Conservation (phyloP, 2,113 vertebrate species). For the Corvus cornix region DNA sequence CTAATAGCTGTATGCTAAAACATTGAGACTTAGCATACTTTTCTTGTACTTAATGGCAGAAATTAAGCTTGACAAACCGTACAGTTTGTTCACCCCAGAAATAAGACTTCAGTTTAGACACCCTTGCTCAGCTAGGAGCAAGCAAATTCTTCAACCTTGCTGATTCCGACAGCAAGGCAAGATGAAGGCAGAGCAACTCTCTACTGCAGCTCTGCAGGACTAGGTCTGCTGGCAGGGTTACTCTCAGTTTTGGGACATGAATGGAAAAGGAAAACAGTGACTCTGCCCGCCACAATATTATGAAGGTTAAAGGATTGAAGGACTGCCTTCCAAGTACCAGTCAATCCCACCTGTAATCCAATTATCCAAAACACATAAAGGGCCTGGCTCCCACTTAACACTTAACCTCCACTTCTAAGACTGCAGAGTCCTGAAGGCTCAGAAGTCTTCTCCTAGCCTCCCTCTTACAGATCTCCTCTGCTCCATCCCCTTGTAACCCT, state of each 20-base stretch:
- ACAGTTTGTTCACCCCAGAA: background rate
- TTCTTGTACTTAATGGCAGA: background rate
- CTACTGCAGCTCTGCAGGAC: background rate
- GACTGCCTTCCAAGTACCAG: background rate
- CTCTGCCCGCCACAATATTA: background rate
- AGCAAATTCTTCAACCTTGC: background rate
- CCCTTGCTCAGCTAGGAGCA: background rate
- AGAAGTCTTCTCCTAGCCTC: no score
- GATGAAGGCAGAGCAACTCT: background rate
- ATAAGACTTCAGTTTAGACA: background rate
- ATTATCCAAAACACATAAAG: background rate
- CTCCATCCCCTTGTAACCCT: background rate
- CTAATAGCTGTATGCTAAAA: background rate
- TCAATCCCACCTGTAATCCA: rapidly evolving
- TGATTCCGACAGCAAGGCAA: background rate
- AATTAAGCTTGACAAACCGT: background rate
- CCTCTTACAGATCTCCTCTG: background rate
- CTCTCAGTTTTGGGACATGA: background rate
- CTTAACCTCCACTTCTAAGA: background rate
- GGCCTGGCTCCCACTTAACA: background rate
- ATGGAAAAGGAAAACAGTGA: background rate
- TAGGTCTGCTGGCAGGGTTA: background rate
- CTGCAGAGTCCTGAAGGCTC: background rate
- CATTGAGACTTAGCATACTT: background rate
- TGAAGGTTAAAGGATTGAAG: background rate